A percentile compares a stretch with the other conserved stretches of the same genome.
phyloP scores from a whole-genome alignment of 2,888 invertebrate genomes.

The Drepana falcataria region DNA sequence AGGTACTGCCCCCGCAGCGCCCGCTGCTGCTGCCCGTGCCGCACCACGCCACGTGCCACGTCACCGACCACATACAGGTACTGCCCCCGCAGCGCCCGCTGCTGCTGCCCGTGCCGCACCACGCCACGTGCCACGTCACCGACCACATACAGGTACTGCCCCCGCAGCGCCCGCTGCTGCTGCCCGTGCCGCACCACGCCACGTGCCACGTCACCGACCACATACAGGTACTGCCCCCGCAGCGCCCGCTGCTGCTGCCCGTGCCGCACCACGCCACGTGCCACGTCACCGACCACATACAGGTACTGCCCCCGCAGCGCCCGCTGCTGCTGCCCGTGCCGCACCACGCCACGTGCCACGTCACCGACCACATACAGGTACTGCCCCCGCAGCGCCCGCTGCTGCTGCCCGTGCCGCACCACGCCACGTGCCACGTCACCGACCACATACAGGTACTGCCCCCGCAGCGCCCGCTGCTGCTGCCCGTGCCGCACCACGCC shows the following conservation, averaged over 20 bases:
- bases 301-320: too few relatives aligned
- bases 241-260: too few relatives aligned
- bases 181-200: slow-evolving; percentile 97
- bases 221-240: slow-evolving; percentile 81
- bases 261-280: slow-evolving; percentile 10
- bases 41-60: slow-evolving; percentile 61
- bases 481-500: neutral
- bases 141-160: slow-evolving; percentile 93
- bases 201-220: slow-evolving; percentile 98
- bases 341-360: slow-evolving; percentile 96
- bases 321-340: slow-evolving; percentile 91
- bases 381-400: slow-evolving; percentile 78
- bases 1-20: slow-evolving; percentile 62
- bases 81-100: too few relatives aligned
- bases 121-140: slow-evolving; percentile 89
- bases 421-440: slow-evolving; percentile 96
- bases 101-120: too few relatives aligned
- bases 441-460: slow-evolving; percentile 91
- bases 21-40: too few relatives aligned
- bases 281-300: slow-evolving; percentile 81
- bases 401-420: slow-evolving; percentile 95
- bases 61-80: slow-evolving; percentile 69
- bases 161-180: slow-evolving; percentile 80
- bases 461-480: too few relatives aligned
- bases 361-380: slow-evolving; percentile 97